Base-by-base conservation (phyloP, 2,888 invertebrate species). In the Hydraecia micacea region DNA sequence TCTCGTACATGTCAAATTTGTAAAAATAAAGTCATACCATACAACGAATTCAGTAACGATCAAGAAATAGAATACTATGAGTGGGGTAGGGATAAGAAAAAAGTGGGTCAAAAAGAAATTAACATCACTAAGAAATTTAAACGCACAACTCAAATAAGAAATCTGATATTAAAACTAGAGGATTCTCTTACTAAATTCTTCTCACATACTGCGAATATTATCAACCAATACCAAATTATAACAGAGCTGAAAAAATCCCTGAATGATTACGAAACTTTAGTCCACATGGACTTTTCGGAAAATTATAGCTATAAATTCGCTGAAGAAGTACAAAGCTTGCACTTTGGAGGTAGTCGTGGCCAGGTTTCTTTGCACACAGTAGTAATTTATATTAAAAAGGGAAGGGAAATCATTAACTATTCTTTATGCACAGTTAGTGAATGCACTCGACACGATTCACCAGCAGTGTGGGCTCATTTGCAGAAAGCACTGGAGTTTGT, bases 241-340 rank as follows among this genome's bases (percentile, higher is more conserved):
- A 78, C 70, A 52, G 21, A 66, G 1, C 28, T 77, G 65, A 80
- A 80, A 62, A 18, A 66, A 49, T 28, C 65, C 18, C 60, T 77
- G 15, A 75, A 49, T 58, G 25, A 62, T 11, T 7, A 71, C 15
- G 72, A 70, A 73, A 71, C 73, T 28, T 62, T 69, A 49, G 36
- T 83, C 46, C 80, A 78, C 66, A 73, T 80, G 70, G 77, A 83
- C 36, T 76, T 71, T 76, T 76, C 76, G 7, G 63, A 81, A 77
- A 74, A 75, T 75, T 66, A 36, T 36, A 70, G 39, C 15, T 74
- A 82, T 42, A 79, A 75, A 75, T 63, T 72, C 36, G 63, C 63
- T 46, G 55, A 66, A 73, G 71, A 75, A 67, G 72, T 82, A 52
- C 58, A 68, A 49, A 73, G 62, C 46, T n/a, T 77, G 25, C 77